Conservation (phyloP, 2,888 invertebrate genomes). For the Rhodophaea formosa region DNA sequence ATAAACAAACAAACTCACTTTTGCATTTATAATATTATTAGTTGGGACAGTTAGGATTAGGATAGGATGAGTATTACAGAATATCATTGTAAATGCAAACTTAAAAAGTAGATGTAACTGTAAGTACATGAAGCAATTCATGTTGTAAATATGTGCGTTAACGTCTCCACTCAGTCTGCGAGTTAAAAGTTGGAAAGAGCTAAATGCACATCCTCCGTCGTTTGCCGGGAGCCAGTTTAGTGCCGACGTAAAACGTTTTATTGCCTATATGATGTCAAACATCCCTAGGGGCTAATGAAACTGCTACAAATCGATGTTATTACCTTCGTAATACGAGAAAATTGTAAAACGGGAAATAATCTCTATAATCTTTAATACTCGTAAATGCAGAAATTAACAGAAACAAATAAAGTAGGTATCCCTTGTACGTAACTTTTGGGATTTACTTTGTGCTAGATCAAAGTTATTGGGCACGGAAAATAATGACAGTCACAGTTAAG, state of each 20-base stretch:
- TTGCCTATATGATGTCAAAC: slow-evolving; percentile 9
- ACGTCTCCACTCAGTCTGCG: slow-evolving; percentile 8
- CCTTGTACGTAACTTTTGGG: not conserved
- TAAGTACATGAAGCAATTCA: not conserved
- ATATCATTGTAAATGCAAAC: too few species aligned
- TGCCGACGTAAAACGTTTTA: slow-evolving; percentile 15
- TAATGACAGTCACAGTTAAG: not conserved
- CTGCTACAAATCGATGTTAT: not conserved
- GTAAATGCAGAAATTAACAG: too few species aligned
- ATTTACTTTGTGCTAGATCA: not conserved
- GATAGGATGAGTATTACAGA: too few species aligned
- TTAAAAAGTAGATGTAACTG: too few species aligned
- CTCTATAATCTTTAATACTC: too few species aligned
- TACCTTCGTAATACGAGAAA: not conserved
- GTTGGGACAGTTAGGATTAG: too few species aligned
- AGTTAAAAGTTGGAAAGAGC: slow-evolving; percentile 12
- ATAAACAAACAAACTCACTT: too few species aligned
- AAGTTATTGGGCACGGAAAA: not conserved
- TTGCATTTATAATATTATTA: too few species aligned
- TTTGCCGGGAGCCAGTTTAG: slow-evolving; percentile 10
- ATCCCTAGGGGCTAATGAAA: slow-evolving; percentile 6
- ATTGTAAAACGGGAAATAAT: too few species aligned
- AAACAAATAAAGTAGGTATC: not conserved
- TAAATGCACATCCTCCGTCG: slow-evolving; percentile 8
- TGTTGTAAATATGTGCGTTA: not conserved